Evolutionary conservation across 2,888 invertebrate genomes (phyloP).

Genomic region (Melieria picta): DNA sequence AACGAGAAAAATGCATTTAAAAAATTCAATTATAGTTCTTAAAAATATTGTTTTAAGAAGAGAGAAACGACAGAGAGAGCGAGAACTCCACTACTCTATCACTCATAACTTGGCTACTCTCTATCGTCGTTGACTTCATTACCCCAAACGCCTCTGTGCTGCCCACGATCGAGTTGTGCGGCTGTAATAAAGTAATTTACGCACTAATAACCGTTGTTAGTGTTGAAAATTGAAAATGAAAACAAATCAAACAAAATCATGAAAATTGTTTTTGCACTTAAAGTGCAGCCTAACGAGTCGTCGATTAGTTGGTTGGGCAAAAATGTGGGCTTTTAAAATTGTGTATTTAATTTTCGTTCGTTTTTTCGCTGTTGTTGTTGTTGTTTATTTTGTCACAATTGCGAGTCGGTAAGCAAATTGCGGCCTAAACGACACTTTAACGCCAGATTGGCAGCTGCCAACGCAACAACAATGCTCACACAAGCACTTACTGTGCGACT

Average conservation of each 20-base stretch:
- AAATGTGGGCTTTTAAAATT: slow-evolving; percentile 4
- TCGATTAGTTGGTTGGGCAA: not conserved
- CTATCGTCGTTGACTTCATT: too few species aligned
- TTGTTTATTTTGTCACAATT: not conserved
- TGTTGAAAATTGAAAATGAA: slow-evolving; percentile 21
- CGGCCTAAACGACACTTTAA: too few species aligned
- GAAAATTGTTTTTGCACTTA: not conserved
- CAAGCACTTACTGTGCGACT: not conserved
- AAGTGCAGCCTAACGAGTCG: slow-evolving; percentile 1
- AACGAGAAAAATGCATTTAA: too few species aligned
- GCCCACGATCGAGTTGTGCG: too few species aligned
- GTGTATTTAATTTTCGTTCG: not conserved
- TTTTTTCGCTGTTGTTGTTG: not conserved
- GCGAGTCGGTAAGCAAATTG: not conserved
- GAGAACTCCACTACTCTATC: too few species aligned
- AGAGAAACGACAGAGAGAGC: too few species aligned
- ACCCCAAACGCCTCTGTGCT: too few species aligned
- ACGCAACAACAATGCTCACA: not conserved
- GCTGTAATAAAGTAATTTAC: slow-evolving; percentile 39
- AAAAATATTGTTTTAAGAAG: too few species aligned
- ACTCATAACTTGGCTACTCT: too few species aligned
- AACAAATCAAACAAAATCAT: too few species aligned
- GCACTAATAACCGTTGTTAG: slow-evolving; percentile 35
- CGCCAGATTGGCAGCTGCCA: not conserved
- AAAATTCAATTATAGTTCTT: too few species aligned